Evolutionary conservation across 1,140 invertebrate species (phyloP), one percentile per base, ranked within the genome.

Genomic region (Drosophila kurseongensis): DNA sequence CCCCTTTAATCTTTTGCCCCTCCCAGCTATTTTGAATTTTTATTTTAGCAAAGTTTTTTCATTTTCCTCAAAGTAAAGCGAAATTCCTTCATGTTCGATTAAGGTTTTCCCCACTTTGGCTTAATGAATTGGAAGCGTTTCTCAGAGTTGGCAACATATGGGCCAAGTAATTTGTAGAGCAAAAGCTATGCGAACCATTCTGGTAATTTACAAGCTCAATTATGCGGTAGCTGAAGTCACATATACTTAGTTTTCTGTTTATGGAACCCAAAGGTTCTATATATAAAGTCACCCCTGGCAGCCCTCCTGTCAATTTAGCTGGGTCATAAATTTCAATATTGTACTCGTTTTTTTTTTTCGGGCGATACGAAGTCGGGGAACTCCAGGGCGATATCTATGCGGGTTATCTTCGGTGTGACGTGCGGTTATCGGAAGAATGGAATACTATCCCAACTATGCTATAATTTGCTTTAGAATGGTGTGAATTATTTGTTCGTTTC

Each of bases 321-420:
- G 48, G 66, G 71, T 47, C 65, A 88, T 88, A 88, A 83, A 88
- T 88, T 89, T 83, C 68, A 76, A 86, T 86, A 79, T 73, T 62
- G 69, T 75, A 41, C 44, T 69, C 40, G 27, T 41, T 55, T 35
- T 74, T 51, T 80, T n/a, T 71, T 51, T 80, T 71, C 50, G 62
- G 50, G 14, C 38, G 9, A 9, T 32, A 44, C 61, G 38, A 62
- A 65, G 45, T 42, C 35, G 77, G 47, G 59, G 50, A 45, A 68
- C 62, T 63, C 59, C 62, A 27, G 63, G 23, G 36, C 45, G 32
- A 40, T 89, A 88, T 89, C 83, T 79, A 88, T 88, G 84, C 83
- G 83, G 83, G 84, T 88, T 89, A 88, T 88, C 84, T 75, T 16
- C 36, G 29, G 41, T 35, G 72, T 73, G 72, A 77, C 81, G 68